Evolutionary conservation across 2,888 invertebrate species (phyloP), one percentile per base, ranked within the genome.

Genomic region (Mythimna pallens): DNA sequence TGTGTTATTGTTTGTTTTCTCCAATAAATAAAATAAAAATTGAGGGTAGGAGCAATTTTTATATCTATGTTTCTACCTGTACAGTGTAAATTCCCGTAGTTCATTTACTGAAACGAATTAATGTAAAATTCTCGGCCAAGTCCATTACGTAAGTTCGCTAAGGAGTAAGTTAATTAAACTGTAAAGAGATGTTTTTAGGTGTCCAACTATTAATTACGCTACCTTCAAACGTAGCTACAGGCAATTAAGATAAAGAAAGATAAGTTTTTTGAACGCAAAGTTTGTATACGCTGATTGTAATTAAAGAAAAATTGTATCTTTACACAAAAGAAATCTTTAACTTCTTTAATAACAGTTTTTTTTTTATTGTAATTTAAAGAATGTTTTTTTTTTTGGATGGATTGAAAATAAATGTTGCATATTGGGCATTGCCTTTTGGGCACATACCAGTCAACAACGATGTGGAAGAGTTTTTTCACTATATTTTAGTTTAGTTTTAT

Each of bases 161-260:
- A 71, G 43, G 40, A 69, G 43, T 57, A 62, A 70, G 58, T 73
- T 82, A 74, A 81, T 81, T 82, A 79, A 82, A 81, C 62, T 70
- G 6, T 17, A 74, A n/a, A 17, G 30, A 73, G 59, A 64, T 78
- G 66, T 82, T 83, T 79, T 68, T 80, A 83, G 74, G 64, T 78
- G 55, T 65, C 43, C 62, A 57, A 65, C 83, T 81, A 74, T 74
- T 82, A 74, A 79, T 82, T 82, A 82, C 17, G 34, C 65, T 68
- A 52, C 50, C 54, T 65, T 55, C 54, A 62, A 70, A 70, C 59
- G 34, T 66, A 61, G 69, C 58, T 36, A 34, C 36, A 40, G 54
- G 65, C 78, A 65, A 70, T 67, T 82, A 67, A 70, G 54, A 36
- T 14, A 58, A 40, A 70, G 62, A 52, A 63, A 54, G 36, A 65